phyloP scores from a whole-genome alignment of 2,797 vertebrate species.

The Babyrousa celebensis region DNA sequence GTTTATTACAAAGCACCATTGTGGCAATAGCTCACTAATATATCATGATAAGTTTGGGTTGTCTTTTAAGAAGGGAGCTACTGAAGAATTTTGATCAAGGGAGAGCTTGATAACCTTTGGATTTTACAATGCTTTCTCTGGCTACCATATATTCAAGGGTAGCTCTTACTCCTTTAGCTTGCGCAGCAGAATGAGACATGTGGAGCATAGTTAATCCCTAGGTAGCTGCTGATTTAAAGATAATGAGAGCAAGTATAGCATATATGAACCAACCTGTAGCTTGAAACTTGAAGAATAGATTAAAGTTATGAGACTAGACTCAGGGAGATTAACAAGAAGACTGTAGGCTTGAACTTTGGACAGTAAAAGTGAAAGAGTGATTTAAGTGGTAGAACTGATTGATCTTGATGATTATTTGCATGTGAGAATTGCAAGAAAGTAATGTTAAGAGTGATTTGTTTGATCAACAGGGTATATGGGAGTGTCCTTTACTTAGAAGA shows the following conservation, averaged over 20 bases:
- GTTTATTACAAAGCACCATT: background rate
- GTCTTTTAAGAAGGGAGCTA: slow-evolving; percentile 49
- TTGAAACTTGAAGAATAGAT: background rate
- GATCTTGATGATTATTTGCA: background rate
- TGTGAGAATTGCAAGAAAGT: background rate
- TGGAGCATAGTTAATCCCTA: background rate
- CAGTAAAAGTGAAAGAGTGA: background rate
- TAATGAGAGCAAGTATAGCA: background rate
- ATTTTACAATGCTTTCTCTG: slow-evolving; percentile 45
- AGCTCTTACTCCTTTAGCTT: background rate
- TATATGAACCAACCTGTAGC: background rate
- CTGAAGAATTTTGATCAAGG: slow-evolving; percentile 54
- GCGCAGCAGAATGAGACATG: slow-evolving; percentile 6
- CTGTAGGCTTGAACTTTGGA: slow-evolving; percentile 38
- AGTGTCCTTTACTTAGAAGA: background rate
- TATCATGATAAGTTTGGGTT: background rate
- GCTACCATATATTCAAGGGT: background rate
- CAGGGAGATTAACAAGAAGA: slow-evolving; percentile 9
- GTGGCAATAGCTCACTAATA: slow-evolving; percentile 39
- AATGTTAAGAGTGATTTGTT: background rate
- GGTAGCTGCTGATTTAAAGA: slow-evolving; percentile 10
- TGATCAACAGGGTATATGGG: background rate
- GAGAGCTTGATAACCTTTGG: background rate
- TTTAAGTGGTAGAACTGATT: background rate
- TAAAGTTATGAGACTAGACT: background rate